Evolutionary conservation across 2,113 vertebrate species (phyloP).

Genomic region (Nannobrachium achirus): DNA sequence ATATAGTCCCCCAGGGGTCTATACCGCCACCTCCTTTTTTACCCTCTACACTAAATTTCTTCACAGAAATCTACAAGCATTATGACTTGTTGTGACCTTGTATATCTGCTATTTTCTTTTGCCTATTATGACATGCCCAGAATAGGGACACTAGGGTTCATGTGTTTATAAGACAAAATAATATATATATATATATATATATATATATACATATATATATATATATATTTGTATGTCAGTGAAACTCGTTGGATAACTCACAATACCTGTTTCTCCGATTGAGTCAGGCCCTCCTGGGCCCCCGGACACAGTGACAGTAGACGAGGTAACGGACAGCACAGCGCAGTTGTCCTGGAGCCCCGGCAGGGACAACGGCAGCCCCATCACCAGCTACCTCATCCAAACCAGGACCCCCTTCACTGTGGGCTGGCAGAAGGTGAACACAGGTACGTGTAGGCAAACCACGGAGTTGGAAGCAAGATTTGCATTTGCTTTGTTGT

Average conservation of each 20-base stretch:
- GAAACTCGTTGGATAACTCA: conserved; percentile 46
- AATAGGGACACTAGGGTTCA: too few relatives aligned
- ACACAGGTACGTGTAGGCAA: conserved; percentile 82
- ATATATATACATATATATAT: conserved; percentile 2
- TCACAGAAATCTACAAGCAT: too few relatives aligned
- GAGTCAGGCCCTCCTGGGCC: conserved; percentile 88
- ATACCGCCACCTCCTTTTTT: too few relatives aligned
- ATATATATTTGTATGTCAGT: conserved; percentile 22
- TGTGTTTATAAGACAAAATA: too few relatives aligned
- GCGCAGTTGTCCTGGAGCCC: conserved; percentile 90
- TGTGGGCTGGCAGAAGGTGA: conserved; percentile 90
- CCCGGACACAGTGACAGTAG: conserved; percentile 85
- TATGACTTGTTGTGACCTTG: too few relatives aligned
- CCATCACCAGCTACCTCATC: conserved; percentile 84
- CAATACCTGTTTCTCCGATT: conserved; percentile 56
- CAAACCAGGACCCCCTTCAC: conserved; percentile 92
- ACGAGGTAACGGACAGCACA: conserved; percentile 91
- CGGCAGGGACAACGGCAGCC: conserved; percentile 90
- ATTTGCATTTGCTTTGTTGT: too few relatives aligned
- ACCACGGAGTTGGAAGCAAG: neutral
- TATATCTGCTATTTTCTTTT: too few relatives aligned
- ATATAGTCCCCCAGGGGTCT: too few relatives aligned
- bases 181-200: neutral
- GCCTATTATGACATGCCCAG: too few relatives aligned
- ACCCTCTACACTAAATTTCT: too few relatives aligned